A percentile compares a stretch with the other conserved stretches of the same genome.
phyloP scores from a whole-genome alignment of 1,140 invertebrate genomes.

The Harpegnathos saltator region DNA sequence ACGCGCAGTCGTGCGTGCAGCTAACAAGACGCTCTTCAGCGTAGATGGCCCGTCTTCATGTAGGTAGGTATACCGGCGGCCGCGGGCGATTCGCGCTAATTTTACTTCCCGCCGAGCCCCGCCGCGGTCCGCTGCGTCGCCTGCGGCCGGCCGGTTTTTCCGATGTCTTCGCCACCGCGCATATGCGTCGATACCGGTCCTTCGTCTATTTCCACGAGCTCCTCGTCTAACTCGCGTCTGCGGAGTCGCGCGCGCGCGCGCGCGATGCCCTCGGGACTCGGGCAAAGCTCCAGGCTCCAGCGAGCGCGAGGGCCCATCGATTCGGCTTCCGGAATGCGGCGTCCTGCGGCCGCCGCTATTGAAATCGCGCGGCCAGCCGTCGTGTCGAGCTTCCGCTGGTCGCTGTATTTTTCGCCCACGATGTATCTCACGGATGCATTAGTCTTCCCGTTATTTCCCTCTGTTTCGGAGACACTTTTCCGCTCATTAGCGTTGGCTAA shows the following conservation, averaged over 20 bases:
- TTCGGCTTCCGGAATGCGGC: too few relatives aligned
- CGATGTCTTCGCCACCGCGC: conserved; percentile 35
- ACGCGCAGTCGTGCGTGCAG: conserved; percentile 62
- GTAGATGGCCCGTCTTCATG: conserved; percentile 57
- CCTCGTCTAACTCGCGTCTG: conserved; percentile 20
- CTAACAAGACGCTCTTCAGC: conserved; percentile 54
- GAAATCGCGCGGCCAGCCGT: too few relatives aligned
- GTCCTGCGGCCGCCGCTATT: too few relatives aligned
- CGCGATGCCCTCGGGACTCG: neutral
- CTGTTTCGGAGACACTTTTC: too few relatives aligned
- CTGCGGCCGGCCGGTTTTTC: conserved; percentile 39
- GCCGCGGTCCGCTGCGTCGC: conserved; percentile 1
- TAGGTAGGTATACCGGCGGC: conserved; percentile 55
- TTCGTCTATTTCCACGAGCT: conserved; percentile 25
- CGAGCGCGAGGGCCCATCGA: too few relatives aligned
- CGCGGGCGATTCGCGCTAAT: conserved; percentile 57
- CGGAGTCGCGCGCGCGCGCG: too few relatives aligned
- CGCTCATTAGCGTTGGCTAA: too few relatives aligned
- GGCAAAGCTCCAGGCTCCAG: too few relatives aligned
- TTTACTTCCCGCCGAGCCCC: conserved; percentile 47
- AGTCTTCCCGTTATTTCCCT: too few relatives aligned
- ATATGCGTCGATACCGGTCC: conserved; percentile 2
- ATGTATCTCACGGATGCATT: too few relatives aligned
- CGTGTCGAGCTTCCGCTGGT: too few relatives aligned
- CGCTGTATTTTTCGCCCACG: too few relatives aligned